phyloP scores from a whole-genome alignment of 2,113 vertebrate species.

The Microcebus griseorufus region DNA sequence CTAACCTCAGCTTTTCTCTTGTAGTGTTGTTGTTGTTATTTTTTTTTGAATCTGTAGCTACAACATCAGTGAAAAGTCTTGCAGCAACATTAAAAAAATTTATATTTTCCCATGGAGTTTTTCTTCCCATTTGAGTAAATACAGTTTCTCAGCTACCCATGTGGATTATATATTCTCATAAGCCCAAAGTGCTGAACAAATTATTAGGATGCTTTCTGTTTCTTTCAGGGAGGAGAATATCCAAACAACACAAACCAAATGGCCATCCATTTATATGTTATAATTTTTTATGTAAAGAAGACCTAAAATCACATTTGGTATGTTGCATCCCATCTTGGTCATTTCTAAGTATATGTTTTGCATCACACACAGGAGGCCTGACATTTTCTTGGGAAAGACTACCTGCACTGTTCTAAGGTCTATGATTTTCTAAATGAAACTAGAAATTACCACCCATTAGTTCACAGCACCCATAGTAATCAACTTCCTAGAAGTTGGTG shows the following conservation, averaged over 20 bases:
- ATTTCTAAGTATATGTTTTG: not conserved
- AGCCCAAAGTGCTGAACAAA: not conserved
- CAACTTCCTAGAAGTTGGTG: not conserved
- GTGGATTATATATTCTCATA: conserved; percentile 8
- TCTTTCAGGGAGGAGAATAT: not conserved
- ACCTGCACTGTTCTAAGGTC: not conserved
- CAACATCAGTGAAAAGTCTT: conserved; percentile 11
- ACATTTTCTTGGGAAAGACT: not conserved
- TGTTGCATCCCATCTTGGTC: not conserved
- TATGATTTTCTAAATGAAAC: not conserved
- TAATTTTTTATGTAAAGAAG: conserved; percentile 34
- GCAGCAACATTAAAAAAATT: conserved; percentile 40
- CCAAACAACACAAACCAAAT: conserved; percentile 48
- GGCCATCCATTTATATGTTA: not conserved
- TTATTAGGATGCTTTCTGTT: conserved; percentile 16
- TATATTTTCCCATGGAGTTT: conserved; percentile 54
- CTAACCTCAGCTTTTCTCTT: conserved; percentile 53
- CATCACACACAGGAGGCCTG: not conserved
- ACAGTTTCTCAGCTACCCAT: conserved; percentile 2
- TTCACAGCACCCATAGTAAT: too few species aligned
- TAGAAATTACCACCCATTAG: not conserved
- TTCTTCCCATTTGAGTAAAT: conserved; percentile 34
- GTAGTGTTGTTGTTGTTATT: not conserved
- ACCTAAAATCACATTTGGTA: not conserved
- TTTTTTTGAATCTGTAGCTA: conserved; percentile 35